Base-by-base conservation (phyloP, 92 coral and sea anemone species). In the Umimayanthus chanpuru region DNA sequence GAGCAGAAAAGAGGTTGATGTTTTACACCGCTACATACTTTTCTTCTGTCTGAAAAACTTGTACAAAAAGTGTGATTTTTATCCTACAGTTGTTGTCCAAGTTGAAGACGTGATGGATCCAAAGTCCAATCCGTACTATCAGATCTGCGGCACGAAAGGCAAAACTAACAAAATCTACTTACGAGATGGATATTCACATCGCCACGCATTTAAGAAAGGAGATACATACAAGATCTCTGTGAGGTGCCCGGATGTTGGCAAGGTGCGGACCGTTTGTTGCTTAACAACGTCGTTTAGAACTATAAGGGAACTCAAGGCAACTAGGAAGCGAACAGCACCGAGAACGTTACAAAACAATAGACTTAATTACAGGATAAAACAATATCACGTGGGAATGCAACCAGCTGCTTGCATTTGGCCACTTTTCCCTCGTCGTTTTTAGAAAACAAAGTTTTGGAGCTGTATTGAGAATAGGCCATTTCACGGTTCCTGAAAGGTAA, bases 101-200 rank as follows among this genome's bases (percentile, higher is more conserved):
- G 94, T 93, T 7, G 96, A 95, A 15, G 98, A 94, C 7, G 96
- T 94, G 82, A 73, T 91, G 79, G 94, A 94, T 76, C 98, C 98
- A 28, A 90, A 91, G 58, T 93, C 92, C 26, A 93, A 92, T 49
- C 98, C 98, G 88, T 94, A 89, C 78, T 94, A 87, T 79, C 93
- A 91, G 90, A 93, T 94, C 81, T 86, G 84, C 72, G 98, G 98
- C 26, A 89, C 82, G 72, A 88, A 93, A 21, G 98, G 92, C 53
- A 95, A 94, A 80, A 94, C 98, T 28, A 91, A 89, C 86, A 93
- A 92, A 66, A 94, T 94, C 77, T 90, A 90, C 66, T 89, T 94
- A 77, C 96, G 98, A 39, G 98, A 94, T 78, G 98, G 98, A 26
- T 94, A 94, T 91, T 91, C 95, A 3, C 87, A 68, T 18, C 88